phyloP scores from a whole-genome alignment of 2,888 invertebrate genomes.

The Cyclophora punctaria region DNA sequence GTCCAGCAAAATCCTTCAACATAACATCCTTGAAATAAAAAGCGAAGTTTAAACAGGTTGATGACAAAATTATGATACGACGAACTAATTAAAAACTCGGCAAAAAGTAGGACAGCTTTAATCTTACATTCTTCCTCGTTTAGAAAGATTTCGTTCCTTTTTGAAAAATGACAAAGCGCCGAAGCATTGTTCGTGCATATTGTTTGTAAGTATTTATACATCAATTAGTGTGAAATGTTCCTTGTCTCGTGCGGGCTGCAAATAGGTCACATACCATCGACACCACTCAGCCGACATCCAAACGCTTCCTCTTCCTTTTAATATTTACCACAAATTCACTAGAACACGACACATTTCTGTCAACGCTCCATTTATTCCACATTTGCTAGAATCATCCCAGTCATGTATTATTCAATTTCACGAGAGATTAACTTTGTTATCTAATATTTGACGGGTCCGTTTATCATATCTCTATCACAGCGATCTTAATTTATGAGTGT shows the following conservation, averaged over 20 bases:
- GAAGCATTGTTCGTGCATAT: too few species aligned
- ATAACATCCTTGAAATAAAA: too few species aligned
- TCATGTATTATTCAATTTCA: slow-evolving; percentile 52
- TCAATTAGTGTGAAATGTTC: slow-evolving; percentile 5
- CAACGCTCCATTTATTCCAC: slow-evolving; percentile 37
- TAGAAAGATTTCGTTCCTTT: too few species aligned
- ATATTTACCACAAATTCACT: slow-evolving; percentile 24
- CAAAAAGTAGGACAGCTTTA: too few species aligned
- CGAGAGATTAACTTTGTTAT: slow-evolving; percentile 44
- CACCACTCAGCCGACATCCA: slow-evolving; percentile 37
- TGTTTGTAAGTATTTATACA: too few species aligned
- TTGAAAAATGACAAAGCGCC: too few species aligned
- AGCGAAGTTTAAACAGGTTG: too few species aligned
- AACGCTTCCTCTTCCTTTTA: slow-evolving; percentile 45
- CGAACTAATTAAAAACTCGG: too few species aligned
- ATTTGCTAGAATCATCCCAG: slow-evolving; percentile 35
- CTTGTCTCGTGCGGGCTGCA: slow-evolving; percentile 34
- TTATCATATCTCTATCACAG: slow-evolving; percentile 6
- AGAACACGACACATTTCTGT: slow-evolving; percentile 46
- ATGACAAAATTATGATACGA: too few species aligned
- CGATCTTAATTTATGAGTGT: neutral
- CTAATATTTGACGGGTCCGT: slow-evolving; percentile 21
- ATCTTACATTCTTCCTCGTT: too few species aligned
- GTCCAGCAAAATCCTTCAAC: too few species aligned
- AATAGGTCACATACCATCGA: slow-evolving; percentile 47